Evolutionary conservation across 2,113 vertebrate genomes (phyloP).

Genomic region (Nipponia nippon): DNA sequence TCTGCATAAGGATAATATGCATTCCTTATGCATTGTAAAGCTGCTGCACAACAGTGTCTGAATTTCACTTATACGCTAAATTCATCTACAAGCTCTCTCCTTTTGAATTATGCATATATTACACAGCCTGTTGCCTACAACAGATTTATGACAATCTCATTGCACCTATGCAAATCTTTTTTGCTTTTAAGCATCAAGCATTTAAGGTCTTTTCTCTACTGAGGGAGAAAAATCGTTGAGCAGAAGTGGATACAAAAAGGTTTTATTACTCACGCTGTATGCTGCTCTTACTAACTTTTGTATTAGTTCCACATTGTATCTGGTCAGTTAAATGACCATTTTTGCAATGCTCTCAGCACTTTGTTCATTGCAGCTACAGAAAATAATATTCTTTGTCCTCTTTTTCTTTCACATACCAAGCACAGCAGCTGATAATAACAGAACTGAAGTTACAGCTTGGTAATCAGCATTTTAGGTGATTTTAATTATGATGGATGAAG

Average conservation of each 20-base stretch:
- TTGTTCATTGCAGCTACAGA: not conserved
- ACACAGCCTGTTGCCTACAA: constrained; percentile 57
- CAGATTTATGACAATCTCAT: constrained; percentile 54
- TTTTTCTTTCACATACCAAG: not conserved
- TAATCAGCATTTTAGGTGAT: constrained; percentile 47
- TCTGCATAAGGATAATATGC: constrained; percentile 25
- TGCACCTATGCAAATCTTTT: constrained; percentile 56
- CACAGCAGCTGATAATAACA: constrained; percentile 5
- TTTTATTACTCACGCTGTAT: constrained; percentile 17
- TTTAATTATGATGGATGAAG: constrained; percentile 55
- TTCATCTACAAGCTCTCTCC: constrained; percentile 25
- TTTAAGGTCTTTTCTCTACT: constrained; percentile 42
- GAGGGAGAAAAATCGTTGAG: constrained; percentile 7
- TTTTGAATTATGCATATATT: constrained; percentile 57
- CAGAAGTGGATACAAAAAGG: constrained; percentile 5
- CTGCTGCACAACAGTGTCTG: not conserved
- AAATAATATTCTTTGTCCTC: not conserved
- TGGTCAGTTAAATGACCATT: constrained; percentile 14
- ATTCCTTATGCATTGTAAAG: constrained; percentile 4
- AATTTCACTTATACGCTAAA: not conserved
- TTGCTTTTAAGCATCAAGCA: constrained; percentile 32
- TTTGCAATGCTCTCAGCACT: not conserved
- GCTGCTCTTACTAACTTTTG: not conserved
- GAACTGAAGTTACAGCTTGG: not conserved
- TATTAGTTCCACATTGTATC: constrained; percentile 2